Evolutionary conservation across 2,797 vertebrate species (phyloP).

Genomic region (Ceryle rudis): DNA sequence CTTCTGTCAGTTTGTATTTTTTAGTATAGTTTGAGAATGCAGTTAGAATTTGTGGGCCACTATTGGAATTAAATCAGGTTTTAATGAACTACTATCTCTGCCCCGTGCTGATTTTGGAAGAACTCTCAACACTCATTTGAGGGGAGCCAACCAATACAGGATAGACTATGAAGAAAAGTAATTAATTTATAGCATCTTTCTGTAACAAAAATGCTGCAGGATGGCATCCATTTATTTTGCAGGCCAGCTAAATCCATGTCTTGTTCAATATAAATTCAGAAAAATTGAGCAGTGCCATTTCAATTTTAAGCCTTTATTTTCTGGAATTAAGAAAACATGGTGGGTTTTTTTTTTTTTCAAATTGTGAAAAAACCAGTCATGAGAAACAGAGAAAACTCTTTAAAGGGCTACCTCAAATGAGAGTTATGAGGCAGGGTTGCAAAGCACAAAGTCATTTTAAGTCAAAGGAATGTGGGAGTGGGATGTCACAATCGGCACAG

Average conservation of each 20-base stretch:
- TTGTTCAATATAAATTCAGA: accelerated
- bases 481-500: neutral
- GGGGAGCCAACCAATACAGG: neutral
- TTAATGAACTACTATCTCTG: neutral
- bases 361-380: neutral
- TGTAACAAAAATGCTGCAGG: neutral
- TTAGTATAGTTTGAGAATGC: neutral
- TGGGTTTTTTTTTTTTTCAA: neutral
- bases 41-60: neutral
- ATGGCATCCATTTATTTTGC: neutral
- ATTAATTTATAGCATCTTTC: neutral
- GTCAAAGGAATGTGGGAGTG: conserved; percentile 11
- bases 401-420: neutral
- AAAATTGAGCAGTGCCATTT: neutral
- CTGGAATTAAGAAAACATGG: neutral
- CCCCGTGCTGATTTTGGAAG: neutral
- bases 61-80: neutral
- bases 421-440: neutral
- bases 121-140: neutral
- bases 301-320: neutral
- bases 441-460: neutral
- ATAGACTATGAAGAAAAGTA: neutral
- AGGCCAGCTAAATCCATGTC: neutral
- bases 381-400: neutral
- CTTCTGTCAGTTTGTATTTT: neutral